phyloP scores from a whole-genome alignment of 2,888 invertebrate species.

The Malacosoma neustria region DNA sequence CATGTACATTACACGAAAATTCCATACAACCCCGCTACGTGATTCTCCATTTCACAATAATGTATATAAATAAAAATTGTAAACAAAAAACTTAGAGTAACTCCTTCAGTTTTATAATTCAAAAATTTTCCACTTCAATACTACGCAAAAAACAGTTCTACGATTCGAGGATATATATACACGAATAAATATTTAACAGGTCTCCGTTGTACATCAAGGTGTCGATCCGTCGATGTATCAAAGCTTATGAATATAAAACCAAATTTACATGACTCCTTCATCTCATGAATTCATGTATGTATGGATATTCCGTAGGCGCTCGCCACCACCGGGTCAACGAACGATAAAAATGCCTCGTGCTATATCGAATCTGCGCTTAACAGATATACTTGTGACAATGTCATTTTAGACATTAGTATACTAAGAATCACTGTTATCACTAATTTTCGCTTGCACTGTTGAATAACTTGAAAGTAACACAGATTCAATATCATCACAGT shows the following conservation, averaged over 20 bases:
- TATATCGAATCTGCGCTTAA: slow-evolving; percentile 37
- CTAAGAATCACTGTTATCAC: not conserved
- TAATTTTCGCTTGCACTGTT: no score
- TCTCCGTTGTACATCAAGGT: slow-evolving; percentile 42
- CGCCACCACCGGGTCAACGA: slow-evolving; percentile 34
- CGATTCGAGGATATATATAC: slow-evolving; percentile 23
- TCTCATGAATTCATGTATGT: slow-evolving; percentile 43
- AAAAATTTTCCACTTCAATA: slow-evolving; percentile 32
- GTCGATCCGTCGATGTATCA: slow-evolving; percentile 30
- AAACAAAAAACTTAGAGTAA: no score
- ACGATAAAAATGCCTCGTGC: slow-evolving; percentile 42
- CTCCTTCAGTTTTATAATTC: slow-evolving; percentile 30
- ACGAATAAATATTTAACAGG: slow-evolving; percentile 56
- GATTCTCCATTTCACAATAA: no score
- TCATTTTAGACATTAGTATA: slow-evolving; percentile 13
- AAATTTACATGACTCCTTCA: slow-evolving; percentile 36
- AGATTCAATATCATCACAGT: no score
- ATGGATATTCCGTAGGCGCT: slow-evolving; percentile 23
- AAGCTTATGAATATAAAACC: slow-evolving; percentile 54
- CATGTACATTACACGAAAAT: no score
- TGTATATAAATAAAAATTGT: no score
- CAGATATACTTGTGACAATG: slow-evolving; percentile 44
- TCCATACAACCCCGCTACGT: no score
- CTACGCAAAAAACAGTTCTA: slow-evolving; percentile 27
- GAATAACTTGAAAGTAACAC: no score